Percentiles rank a stretch among this genome's conserved stretches.
phyloP scores from a whole-genome alignment of 2,888 invertebrate genomes.

The Drymonia ruficornis region DNA sequence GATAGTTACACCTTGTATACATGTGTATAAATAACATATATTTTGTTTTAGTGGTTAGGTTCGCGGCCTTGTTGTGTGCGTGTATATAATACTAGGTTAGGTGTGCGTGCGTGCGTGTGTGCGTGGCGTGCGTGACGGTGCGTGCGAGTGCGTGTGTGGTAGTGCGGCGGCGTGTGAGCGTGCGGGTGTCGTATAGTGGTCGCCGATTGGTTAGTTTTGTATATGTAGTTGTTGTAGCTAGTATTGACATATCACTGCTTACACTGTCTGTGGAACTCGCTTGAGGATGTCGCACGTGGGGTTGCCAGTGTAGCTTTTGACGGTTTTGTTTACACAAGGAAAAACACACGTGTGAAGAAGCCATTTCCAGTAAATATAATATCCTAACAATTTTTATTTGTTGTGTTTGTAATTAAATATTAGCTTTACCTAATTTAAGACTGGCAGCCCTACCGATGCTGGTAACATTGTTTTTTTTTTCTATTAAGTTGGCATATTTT shows the following conservation, averaged over 20 bases:
- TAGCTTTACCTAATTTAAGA: neutral
- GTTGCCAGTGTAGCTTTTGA: neutral
- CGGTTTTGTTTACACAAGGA: no score
- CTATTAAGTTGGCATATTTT: neutral
- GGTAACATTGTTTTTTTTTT: neutral
- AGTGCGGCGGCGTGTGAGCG: slow-evolving; percentile 13
- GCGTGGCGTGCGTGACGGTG: slow-evolving; percentile 17
- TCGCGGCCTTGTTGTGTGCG: slow-evolving; percentile 22
- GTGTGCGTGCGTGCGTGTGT: no score
- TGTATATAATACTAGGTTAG: slow-evolving; percentile 21
- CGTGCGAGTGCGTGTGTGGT: slow-evolving; percentile 15
- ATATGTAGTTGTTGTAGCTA: neutral
- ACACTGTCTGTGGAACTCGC: no score
- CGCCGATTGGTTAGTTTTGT: slow-evolving; percentile 6
- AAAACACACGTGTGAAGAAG: no score
- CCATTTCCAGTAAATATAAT: no score
- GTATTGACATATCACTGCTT: slow-evolving; percentile 2
- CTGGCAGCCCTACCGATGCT: neutral
- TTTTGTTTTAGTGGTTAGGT: slow-evolving; percentile 15
- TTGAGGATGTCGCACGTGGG: neutral
- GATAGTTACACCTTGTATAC: neutral
- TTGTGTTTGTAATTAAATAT: neutral
- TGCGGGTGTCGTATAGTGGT: slow-evolving; percentile 12
- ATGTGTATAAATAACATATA: neutral
- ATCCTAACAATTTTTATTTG: neutral